Evolutionary conservation across 2,888 invertebrate genomes (phyloP).

Genomic region (Drosophila sordidula): DNA sequence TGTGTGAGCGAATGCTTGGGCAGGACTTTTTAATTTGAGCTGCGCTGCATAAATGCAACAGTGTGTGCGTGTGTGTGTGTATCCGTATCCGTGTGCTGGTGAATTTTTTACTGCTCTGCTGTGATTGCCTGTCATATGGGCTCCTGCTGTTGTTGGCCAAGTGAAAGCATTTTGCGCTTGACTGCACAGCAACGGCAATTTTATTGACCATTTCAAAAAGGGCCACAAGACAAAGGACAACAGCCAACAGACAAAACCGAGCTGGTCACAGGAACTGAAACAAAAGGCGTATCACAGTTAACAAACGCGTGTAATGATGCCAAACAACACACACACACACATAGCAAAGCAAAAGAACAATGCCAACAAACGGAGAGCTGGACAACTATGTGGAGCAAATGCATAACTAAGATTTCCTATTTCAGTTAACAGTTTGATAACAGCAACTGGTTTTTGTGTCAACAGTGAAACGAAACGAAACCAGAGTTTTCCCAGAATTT

Average conservation of each 20-base stretch:
- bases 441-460: conserved; percentile 69
- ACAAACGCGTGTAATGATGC: conserved; percentile 66
- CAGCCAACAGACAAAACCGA: conserved; percentile 7
- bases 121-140: conserved; percentile 61
- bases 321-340: conserved; percentile 27
- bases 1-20: conserved; percentile 52
- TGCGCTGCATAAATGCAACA: conserved; percentile 45
- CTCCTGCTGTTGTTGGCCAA: conserved; percentile 28
- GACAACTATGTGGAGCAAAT: conserved; percentile 52
- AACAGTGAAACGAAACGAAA: conserved; percentile 46
- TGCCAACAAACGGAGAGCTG: too few relatives aligned
- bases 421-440: conserved; percentile 78
- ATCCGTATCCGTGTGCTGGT: conserved; percentile 9
- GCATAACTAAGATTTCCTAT: conserved; percentile 79
- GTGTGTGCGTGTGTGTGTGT: conserved; percentile 4
- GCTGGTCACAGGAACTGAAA: conserved; percentile 28
- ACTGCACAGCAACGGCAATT: conserved; percentile 57
- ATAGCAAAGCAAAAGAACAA: conserved; percentile 5
- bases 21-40: conserved; percentile 63
- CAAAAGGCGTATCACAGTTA: conserved; percentile 61
- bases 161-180: conserved; percentile 59
- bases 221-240: conserved; percentile 44
- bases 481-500: conserved; percentile 45
- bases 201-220: conserved; percentile 65
- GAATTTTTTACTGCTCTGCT: conserved; percentile 62